phyloP scores from a whole-genome alignment of 2,113 vertebrate species.

The cat (Felis catus) region F.catus_Fca126_mat1.0 CM031414.1:62981501-62982000 shows the following conservation, averaged over 20 bases:
- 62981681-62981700: neutral
- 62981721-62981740: neutral
- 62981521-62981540: too few species aligned
- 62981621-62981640: neutral
- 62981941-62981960: neutral
- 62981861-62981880: neutral
- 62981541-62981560: neutral
- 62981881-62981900: neutral
- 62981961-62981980: neutral
- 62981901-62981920: neutral
- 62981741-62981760: neutral
- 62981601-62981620: too few species aligned
- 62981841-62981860: neutral
- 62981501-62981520: rapidly evolving
- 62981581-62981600: neutral
- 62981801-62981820: neutral
- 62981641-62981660: neutral
- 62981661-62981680: neutral
- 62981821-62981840: neutral
- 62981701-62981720: neutral
- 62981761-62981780: rapidly evolving
- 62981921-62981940: neutral
- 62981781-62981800: neutral
- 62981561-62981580: neutral
- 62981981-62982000: neutral